Evolutionary conservation across 2,888 invertebrate species (phyloP).

Genomic region (Thecocarcelia acutangulata): DNA sequence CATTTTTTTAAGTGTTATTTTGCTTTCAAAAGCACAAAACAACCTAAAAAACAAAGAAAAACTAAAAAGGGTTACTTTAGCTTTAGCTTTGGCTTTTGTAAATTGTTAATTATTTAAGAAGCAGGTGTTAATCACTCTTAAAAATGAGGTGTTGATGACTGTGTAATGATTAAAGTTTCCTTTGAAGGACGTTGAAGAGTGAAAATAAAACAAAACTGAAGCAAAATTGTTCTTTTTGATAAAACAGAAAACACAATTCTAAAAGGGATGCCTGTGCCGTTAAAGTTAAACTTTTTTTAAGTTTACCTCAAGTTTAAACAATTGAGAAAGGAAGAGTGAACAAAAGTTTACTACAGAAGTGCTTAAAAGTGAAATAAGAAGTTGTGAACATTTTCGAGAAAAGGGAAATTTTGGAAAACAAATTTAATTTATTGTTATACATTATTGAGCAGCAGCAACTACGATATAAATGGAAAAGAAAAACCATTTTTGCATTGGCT

Average conservation of each 20-base stretch:
- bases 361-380: neutral
- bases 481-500: no score
- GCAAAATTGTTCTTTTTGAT: conserved; percentile 16
- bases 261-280: conserved; percentile 4
- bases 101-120: conserved; percentile 61
- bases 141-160: conserved; percentile 66
- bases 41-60: neutral
- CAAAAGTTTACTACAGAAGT: neutral
- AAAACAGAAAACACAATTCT: neutral
- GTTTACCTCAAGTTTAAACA: neutral
- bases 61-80: conserved; percentile 35
- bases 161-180: conserved; percentile 40
- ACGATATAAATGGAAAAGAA: no score
- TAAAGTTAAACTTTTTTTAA: conserved; percentile 20
- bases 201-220: conserved; percentile 15
- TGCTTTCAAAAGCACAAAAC: conserved; percentile 51
- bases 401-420: no score
- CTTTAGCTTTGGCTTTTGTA: conserved; percentile 17
- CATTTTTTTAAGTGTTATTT: conserved; percentile 66
- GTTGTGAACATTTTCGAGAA: neutral
- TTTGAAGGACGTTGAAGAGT: conserved; percentile 6
- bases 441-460: no score
- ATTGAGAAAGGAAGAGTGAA: neutral
- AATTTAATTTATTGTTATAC: conserved; percentile 18
- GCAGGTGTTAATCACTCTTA: conserved; percentile 67